These are phyloP conservation scores for Polylopha cassiicola DNA, from an alignment of 2,888 invertebrate species.

Conservation along the genomic window DNA sequence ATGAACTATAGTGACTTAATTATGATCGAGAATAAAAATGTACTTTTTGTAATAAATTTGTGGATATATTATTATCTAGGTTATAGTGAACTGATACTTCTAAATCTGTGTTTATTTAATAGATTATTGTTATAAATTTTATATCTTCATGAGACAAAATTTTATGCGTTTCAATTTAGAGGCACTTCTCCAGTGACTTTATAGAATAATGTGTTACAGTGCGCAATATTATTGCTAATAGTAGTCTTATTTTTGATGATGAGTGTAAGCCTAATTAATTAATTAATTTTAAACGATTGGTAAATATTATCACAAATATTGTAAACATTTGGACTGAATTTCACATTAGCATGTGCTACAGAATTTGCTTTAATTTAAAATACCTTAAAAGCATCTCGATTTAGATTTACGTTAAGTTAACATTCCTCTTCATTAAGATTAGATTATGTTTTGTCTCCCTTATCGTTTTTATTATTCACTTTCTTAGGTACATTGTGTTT, in stretches of 20 bases:
- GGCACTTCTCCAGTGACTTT: conserved; percentile 68
- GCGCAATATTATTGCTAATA: conserved; percentile 52
- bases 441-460: conserved; percentile 26
- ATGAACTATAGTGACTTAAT: conserved; percentile 44
- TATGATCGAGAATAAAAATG: conserved; percentile 41
- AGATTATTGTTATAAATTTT: conserved; percentile 34
- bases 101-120: conserved; percentile 29
- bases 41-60: conserved; percentile 33
- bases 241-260: conserved; percentile 36
- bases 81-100: conserved; percentile 13
- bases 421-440: conserved; percentile 8
- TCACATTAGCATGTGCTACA: conserved; percentile 30
- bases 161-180: conserved; percentile 48
- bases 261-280: conserved; percentile 57
- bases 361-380: conserved; percentile 28
- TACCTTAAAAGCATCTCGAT: conserved; percentile 27
- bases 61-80: conserved; percentile 17
- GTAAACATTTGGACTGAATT: conserved; percentile 67
- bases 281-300: conserved; percentile 50
- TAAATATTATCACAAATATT: conserved; percentile 70
- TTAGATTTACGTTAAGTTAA: conserved; percentile 19
- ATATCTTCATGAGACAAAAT: conserved; percentile 39
- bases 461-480: conserved; percentile 20
- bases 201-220: conserved; percentile 45
- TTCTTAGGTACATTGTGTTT: conserved; percentile 22